Percentiles rank a stretch among this genome's conserved stretches.
Conservation (phyloP, 2,797 vertebrate genomes). For the Aulostomus chinensis region DNA sequence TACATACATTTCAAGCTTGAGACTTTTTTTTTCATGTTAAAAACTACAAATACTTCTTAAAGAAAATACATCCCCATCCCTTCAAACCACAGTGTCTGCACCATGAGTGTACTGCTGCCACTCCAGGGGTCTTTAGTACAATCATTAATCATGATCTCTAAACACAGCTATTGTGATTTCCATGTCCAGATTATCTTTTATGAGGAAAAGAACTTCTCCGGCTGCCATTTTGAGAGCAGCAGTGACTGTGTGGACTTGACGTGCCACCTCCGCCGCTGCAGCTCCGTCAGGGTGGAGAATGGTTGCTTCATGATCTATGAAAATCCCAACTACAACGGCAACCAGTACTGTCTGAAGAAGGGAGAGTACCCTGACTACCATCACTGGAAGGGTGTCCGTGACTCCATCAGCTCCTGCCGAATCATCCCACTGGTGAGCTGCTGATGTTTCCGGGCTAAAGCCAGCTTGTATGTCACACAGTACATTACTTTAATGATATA, state of each 20-base stretch:
- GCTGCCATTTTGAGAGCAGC: conserved; percentile 72
- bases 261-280: conserved; percentile 75
- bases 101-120: too few species aligned
- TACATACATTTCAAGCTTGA: too few species aligned
- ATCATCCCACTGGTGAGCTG: conserved; percentile 62
- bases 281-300: conserved; percentile 73
- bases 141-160: too few species aligned
- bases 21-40: too few species aligned
- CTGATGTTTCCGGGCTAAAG: neutral
- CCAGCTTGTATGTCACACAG: too few species aligned
- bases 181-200: conserved; percentile 74
- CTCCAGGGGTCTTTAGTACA: too few species aligned
- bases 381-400: conserved; percentile 76
- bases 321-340: conserved; percentile 72
- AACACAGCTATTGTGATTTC: too few species aligned
- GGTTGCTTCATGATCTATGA: conserved; percentile 79
- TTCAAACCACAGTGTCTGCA: too few species aligned
- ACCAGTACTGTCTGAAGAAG: conserved; percentile 75
- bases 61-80: too few species aligned
- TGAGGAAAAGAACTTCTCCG: conserved; percentile 74
- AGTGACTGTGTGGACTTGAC: conserved; percentile 74
- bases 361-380: conserved; percentile 79
- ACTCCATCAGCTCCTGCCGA: conserved; percentile 73
- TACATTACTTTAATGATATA: too few species aligned
- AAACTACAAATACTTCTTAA: too few species aligned